Evolutionary conservation across 2,888 invertebrate genomes (phyloP), one percentile per base, ranked within the genome.

Genomic region (Creontiades dilutus): DNA sequence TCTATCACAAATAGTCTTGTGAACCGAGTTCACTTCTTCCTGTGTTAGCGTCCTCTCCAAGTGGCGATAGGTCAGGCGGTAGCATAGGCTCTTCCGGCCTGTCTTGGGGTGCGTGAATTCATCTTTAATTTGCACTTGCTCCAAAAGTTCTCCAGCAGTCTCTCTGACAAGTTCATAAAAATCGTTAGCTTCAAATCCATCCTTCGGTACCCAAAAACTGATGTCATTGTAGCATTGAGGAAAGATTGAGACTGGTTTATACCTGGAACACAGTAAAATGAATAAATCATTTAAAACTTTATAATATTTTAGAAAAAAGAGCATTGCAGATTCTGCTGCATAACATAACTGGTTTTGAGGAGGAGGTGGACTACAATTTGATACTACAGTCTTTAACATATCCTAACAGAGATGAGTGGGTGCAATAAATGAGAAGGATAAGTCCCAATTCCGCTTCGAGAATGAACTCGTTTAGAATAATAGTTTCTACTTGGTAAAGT

Each of bases 181-280:
- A 94, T 98, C 98, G 93, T 97, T 97, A 85, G 95, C 94, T n/a
- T 94, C 95, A 93, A 96, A 98, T n/a, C 94, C 93, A 89, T 95
- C 94, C 1, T 95, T 93, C 0, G 99, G 98, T 85, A 99, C 93
- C 99, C 99, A 99, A 93, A 99, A 99, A 81, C 99, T 99, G 47
- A 99, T 95, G 93, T 99, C 99, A 94, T 97, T 98, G 12, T 93
- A 94, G 93, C 98, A 98, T 92, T 96, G 97, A 0, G 99, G 99
- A 93, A 96, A 97, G 23, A 95, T 93, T 12, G 86, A 86, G 9
- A 90, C 86, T 28, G 76, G 90, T 47, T 86, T 85, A 61, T 61
- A 90, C 48, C 78, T 86, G 19, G 78, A 78, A 68, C 68, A 23
- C n/a, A 52, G 2, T 12, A 52, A 37, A 37, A 37, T 19, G 19